Percentiles rank a stretch among this genome's conserved stretches.
Conservation (phyloP, 2,797 vertebrate species). For the Sus cebifrons region DNA sequence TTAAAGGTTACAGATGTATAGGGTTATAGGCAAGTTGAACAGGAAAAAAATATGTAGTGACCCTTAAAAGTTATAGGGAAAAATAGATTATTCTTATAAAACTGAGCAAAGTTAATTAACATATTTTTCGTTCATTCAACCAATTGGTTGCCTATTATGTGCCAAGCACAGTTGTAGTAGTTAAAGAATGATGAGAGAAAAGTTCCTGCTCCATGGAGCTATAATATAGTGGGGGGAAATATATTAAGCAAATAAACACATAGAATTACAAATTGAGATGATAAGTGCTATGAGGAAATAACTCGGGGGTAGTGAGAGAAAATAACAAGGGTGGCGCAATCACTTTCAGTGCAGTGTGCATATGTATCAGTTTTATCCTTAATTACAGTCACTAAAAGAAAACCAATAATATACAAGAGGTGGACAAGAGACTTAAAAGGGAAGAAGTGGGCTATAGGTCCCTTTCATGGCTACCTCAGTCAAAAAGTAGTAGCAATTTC, state of each 20-base stretch:
- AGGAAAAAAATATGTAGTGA: background rate
- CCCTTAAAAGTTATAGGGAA: background rate
- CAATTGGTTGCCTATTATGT: background rate
- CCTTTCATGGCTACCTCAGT: background rate
- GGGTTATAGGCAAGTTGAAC: background rate
- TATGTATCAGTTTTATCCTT: background rate
- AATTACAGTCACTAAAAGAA: background rate
- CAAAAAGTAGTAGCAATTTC: background rate
- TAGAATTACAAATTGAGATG: background rate
- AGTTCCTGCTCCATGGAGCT: background rate
- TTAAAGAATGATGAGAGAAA: background rate
- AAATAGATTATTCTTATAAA: constrained; percentile 2
- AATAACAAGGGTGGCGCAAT: background rate
- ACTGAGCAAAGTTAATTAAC: background rate
- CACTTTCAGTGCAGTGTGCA: background rate
- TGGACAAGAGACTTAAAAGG: background rate
- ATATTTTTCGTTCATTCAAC: constrained; percentile 31
- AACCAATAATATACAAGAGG: background rate
- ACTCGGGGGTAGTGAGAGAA: background rate
- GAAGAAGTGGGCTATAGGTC: background rate
- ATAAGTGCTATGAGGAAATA: background rate
- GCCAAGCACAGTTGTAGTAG: background rate
- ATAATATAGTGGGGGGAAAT: background rate
- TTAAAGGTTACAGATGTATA: background rate
- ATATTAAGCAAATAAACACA: background rate